Percentiles rank a stretch among this genome's conserved stretches.
Evolutionary conservation across 92 coral and sea anemone species (phyloP).

Genomic region (Epizoanthus illoricatus): DNA sequence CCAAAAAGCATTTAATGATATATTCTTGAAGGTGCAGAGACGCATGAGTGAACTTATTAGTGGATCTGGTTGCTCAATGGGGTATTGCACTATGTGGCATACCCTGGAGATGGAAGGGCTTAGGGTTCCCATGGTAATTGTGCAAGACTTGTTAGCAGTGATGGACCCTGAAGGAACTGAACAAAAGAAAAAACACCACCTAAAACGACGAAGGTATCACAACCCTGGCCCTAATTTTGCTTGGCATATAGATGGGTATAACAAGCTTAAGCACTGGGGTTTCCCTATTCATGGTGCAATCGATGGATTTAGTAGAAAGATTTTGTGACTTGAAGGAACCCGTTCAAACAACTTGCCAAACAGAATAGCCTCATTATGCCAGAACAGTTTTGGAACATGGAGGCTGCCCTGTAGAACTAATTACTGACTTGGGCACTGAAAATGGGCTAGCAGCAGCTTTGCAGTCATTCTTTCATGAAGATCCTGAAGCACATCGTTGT

Average conservation of each 20-base stretch:
- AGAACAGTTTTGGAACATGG: conserved; percentile 26
- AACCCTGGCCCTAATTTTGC: too few relatives aligned
- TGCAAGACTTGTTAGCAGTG: conserved; percentile 64
- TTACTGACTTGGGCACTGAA: conserved; percentile 50
- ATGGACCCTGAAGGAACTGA: conserved; percentile 62
- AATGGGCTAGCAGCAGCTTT: conserved; percentile 55
- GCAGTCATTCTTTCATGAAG: conserved; percentile 54
- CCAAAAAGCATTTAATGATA: not conserved
- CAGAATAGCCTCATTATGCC: conserved; percentile 36
- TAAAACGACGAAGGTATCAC: too few relatives aligned
- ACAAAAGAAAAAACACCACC: conserved; percentile 41
- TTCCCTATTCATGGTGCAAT: too few relatives aligned
- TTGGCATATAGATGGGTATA: too few relatives aligned
- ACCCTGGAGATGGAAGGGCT: conserved; percentile 63
- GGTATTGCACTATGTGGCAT: conserved; percentile 54
- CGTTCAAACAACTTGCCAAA: conserved; percentile 50
- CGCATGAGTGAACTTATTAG: conserved; percentile 35
- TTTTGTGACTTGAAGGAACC: conserved; percentile 42
- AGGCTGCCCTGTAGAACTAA: conserved; percentile 44
- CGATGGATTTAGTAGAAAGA: conserved; percentile 37
- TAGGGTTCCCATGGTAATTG: conserved; percentile 55
- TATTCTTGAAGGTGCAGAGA: not conserved
- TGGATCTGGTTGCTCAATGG: conserved; percentile 23
- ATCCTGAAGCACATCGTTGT: conserved; percentile 50
- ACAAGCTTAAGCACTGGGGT: too few relatives aligned